phyloP scores from a whole-genome alignment of 2,113 vertebrate species.

The Nothoprocta perdicaria region DNA sequence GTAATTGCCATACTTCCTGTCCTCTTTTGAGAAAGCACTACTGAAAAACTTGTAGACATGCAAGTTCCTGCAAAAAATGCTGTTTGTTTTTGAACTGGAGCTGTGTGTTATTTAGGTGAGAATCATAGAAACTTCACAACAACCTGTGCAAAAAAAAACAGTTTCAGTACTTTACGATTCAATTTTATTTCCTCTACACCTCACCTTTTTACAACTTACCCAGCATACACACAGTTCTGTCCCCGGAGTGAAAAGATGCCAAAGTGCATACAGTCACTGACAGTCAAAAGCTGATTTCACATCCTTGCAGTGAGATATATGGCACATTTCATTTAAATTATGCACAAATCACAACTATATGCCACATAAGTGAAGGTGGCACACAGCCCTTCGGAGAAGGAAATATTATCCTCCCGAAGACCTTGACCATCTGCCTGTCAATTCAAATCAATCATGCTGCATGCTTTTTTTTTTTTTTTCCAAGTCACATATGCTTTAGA shows the following conservation, averaged over 20 bases:
- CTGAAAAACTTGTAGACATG: neutral
- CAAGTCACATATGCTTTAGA: neutral
- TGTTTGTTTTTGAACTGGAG: neutral
- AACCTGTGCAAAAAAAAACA: neutral
- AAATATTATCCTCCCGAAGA: neutral
- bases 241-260: neutral
- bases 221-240: neutral
- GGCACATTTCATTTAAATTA: conserved; percentile 5
- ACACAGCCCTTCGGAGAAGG: neutral
- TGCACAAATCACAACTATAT: neutral
- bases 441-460: neutral
- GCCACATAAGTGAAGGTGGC: neutral
- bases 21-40: neutral
- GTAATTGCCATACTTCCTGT: neutral
- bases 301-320: neutral
- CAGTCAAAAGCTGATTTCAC: neutral
- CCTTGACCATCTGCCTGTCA: neutral
- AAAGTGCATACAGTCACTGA: neutral
- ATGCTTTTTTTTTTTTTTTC: neutral
- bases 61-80: neutral
- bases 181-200: neutral
- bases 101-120: neutral
- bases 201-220: neutral
- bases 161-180: neutral
- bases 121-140: neutral